A percentile compares a stretch with the other conserved stretches of the same genome.
phyloP scores from a whole-genome alignment of 2,113 vertebrate genomes.

The Sceloporus tristichus region DNA sequence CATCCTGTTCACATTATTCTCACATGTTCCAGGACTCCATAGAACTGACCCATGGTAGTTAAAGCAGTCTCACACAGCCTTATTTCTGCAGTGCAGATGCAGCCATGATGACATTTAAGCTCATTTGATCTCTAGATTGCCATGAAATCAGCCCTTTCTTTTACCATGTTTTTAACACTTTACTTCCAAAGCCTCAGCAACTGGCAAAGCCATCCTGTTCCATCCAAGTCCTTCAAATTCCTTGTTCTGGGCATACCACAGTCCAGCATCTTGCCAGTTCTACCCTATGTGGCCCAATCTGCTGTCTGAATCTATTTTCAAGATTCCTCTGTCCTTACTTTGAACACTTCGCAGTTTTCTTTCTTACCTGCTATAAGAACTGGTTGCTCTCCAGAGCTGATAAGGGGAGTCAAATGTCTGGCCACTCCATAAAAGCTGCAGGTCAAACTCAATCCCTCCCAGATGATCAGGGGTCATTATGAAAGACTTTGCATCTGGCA shows the following conservation, averaged over 20 bases:
- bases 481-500: conserved; percentile 90
- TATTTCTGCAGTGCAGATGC: background rate
- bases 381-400: conserved; percentile 97
- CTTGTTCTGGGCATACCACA: background rate
- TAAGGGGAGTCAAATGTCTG: conserved; percentile 97
- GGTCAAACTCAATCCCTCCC: conserved; percentile 93
- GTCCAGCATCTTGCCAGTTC: background rate
- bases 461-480: conserved; percentile 93
- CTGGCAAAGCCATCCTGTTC: background rate
- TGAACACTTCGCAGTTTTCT: too few species aligned
- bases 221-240: background rate
- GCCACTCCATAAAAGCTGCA: conserved; percentile 95
- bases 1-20: background rate
- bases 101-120: too few species aligned
- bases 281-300: background rate
- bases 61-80: too few species aligned
- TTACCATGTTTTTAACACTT: background rate
- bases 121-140: too few species aligned
- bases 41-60: background rate
- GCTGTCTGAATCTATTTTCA: background rate
- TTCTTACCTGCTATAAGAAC: conserved; percentile 93
- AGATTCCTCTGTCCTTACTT: background rate
- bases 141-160: background rate
- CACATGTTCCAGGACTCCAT: background rate
- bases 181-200: too few species aligned